Percentiles rank a stretch among this genome's conserved stretches.
phyloP scores from a whole-genome alignment of 2,888 invertebrate genomes.

The Chrysolina haemoptera region DNA sequence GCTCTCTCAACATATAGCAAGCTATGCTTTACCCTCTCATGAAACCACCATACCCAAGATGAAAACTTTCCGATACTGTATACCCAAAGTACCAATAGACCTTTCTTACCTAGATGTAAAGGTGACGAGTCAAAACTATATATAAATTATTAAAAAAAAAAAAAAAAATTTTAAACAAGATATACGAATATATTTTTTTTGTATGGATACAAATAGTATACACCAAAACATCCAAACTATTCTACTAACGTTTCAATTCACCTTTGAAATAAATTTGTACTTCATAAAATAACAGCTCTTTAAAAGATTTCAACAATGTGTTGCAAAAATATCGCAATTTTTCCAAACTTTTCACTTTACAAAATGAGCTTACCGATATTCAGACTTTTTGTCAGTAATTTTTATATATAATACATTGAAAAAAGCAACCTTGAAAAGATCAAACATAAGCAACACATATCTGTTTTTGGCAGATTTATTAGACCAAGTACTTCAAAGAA shows the following conservation, averaged over 20 bases:
- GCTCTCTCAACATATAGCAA: too few species aligned
- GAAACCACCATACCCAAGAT: too few species aligned
- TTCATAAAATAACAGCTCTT: constrained; percentile 63
- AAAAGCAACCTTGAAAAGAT: constrained; percentile 11
- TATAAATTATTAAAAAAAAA: constrained; percentile 23
- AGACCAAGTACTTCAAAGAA: constrained; percentile 12
- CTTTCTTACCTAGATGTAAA: too few species aligned
- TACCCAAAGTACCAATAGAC: too few species aligned
- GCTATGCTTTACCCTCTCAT: too few species aligned
- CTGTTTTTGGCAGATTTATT: constrained; percentile 18
- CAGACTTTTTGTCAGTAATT: constrained; percentile 58
- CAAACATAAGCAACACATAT: constrained; percentile 7
- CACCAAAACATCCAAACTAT: constrained; percentile 68
- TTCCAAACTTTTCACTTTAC: constrained; percentile 54
- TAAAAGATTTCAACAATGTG: constrained; percentile 55
- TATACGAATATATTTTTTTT: constrained; percentile 64
- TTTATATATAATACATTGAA: constrained; percentile 8
- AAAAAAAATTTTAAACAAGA: constrained; percentile 54
- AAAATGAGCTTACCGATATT: constrained; percentile 62
- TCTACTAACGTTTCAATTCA: constrained; percentile 62
- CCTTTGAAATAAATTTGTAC: constrained; percentile 65
- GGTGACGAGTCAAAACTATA: too few species aligned
- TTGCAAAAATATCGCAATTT: constrained; percentile 57
- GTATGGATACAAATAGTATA: constrained; percentile 68
- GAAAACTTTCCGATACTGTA: too few species aligned